These are phyloP conservation scores for Leptopilina clavipes DNA, from an alignment of 1,140 invertebrate species.

Conservation along the genomic window DNA sequence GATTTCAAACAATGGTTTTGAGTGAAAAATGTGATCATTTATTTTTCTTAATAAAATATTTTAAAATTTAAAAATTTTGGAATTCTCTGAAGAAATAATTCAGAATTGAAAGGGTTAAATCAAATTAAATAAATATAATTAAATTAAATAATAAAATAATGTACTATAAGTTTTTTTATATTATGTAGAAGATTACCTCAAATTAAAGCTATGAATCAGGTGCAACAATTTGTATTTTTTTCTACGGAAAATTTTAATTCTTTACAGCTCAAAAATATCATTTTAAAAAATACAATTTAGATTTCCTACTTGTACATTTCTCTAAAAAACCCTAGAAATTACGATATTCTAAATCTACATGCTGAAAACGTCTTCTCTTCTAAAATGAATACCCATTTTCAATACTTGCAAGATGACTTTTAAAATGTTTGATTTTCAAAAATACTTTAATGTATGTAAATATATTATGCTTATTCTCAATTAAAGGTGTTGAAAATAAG, in stretches of 20 bases:
- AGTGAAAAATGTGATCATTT: too few relatives aligned
- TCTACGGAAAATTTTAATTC: not conserved
- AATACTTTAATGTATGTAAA: not conserved
- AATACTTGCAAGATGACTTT: slow-evolving; percentile 5
- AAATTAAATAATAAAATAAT: too few relatives aligned
- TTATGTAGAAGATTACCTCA: too few relatives aligned
- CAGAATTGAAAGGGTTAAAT: too few relatives aligned
- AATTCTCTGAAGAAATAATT: too few relatives aligned
- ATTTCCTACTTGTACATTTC: not conserved
- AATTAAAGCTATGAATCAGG: not conserved
- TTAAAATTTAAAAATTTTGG: too few relatives aligned
- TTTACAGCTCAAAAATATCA: not conserved
- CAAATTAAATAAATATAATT: too few relatives aligned
- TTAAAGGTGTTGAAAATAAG: too few relatives aligned
- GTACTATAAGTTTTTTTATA: too few relatives aligned
- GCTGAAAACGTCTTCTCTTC: not conserved
- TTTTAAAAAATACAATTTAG: not conserved
- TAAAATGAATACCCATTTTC: not conserved
- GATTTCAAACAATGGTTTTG: too few relatives aligned
- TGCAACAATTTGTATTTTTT: not conserved
- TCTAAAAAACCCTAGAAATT: not conserved
- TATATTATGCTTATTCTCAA: too few relatives aligned
- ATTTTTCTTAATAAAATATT: too few relatives aligned
- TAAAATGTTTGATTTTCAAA: not conserved
- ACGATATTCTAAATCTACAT: not conserved